Conservation (phyloP, 2,888 invertebrate genomes). For the Cristatella mucedo region DNA sequence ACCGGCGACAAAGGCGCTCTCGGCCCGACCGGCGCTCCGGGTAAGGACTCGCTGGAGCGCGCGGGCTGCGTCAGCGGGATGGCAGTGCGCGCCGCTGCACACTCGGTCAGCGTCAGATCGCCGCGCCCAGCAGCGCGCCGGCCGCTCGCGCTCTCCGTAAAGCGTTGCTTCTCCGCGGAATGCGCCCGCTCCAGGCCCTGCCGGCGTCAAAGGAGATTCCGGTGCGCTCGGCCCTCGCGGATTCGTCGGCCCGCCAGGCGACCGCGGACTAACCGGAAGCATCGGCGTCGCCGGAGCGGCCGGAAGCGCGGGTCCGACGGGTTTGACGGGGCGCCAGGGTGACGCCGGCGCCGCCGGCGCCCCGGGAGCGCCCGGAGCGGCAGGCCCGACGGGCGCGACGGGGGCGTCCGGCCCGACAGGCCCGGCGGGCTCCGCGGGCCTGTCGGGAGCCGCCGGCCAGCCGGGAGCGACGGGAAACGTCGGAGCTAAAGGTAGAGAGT, state of each 20-base stretch:
- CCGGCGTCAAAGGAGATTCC: conserved; percentile 1
- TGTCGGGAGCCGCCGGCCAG: conserved; percentile 10
- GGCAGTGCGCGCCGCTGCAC: conserved; percentile 5
- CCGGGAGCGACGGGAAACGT: conserved; percentile 8
- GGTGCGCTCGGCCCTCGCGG: conserved; percentile 6
- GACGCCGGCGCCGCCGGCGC: conserved; percentile 6
- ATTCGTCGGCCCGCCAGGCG: conserved; percentile 1
- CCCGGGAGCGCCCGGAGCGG: conserved; percentile 7
- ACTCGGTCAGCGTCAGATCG: conserved; percentile 2
- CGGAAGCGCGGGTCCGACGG: conserved; percentile 7
- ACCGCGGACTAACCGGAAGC: neutral
- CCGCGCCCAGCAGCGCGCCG: neutral
- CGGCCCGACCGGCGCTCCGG: conserved; percentile 9
- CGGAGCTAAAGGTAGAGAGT: conserved; percentile 12
- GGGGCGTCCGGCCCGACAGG: conserved; percentile 8
- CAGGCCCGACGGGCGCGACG: conserved; percentile 7
- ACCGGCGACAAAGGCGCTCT: conserved; percentile 5
- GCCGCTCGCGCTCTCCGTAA: neutral
- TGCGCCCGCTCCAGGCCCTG: neutral
- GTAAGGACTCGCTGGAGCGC: conserved; percentile 2
- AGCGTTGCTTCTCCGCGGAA: neutral
- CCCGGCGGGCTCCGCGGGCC: conserved; percentile 10
- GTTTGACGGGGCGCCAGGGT: conserved; percentile 3
- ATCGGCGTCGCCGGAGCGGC: conserved; percentile 4
- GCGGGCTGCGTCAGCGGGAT: conserved; percentile 8